Percentiles rank a stretch among this genome's conserved stretches.
phyloP scores from a whole-genome alignment of 92 coral and sea anemone species.

The Palythoa caribaeorum region DNA sequence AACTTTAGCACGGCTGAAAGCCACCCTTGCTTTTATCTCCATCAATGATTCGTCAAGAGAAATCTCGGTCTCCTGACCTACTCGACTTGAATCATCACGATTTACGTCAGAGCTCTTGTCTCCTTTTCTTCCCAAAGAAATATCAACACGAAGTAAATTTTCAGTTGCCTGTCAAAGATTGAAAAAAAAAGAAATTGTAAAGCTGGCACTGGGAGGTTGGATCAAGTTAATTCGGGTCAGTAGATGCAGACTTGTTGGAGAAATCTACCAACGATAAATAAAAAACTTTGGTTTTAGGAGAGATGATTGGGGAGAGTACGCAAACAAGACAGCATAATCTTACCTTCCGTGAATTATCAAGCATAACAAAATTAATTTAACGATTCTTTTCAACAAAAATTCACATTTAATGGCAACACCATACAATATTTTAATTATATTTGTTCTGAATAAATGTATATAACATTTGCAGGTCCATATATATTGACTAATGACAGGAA shows the following conservation, averaged over 20 bases:
- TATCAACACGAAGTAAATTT: slow-evolving; percentile 8
- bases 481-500: too few species aligned
- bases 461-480: too few species aligned
- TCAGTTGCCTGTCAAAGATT: slow-evolving; percentile 3
- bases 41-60: neutral
- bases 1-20: slow-evolving; percentile 64
- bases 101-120: neutral
- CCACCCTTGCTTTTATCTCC: slow-evolving; percentile 53
- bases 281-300: too few species aligned
- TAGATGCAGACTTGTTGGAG: neutral
- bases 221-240: neutral
- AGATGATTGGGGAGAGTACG: too few species aligned
- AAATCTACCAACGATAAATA: too few species aligned
- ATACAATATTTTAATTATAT: too few species aligned
- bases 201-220: neutral
- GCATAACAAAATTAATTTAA: too few species aligned
- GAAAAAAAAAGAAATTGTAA: neutral
- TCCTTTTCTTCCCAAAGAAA: slow-evolving; percentile 2
- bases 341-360: too few species aligned
- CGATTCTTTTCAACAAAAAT: too few species aligned
- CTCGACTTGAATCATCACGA: neutral
- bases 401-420: too few species aligned
- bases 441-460: too few species aligned
- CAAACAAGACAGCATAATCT: too few species aligned
- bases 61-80: neutral